Conservation (phyloP, 1,140 invertebrate genomes). For the Drosophila santomea region DNA sequence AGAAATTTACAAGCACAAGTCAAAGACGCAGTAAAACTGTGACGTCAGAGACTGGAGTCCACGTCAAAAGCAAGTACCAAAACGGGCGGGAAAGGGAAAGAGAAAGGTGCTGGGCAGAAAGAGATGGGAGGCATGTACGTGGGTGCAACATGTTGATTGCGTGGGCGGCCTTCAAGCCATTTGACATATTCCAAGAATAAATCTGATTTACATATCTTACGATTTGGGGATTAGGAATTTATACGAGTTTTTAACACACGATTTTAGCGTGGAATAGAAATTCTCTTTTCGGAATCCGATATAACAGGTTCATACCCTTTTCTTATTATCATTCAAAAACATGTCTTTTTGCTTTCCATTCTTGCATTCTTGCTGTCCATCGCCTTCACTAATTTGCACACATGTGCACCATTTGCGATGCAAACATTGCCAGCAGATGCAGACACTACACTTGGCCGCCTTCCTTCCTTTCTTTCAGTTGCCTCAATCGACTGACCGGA, state of each 20-base stretch:
- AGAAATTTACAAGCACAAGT: slow-evolving; percentile 51
- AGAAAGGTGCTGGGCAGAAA: not conserved
- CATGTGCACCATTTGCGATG: slow-evolving; percentile 55
- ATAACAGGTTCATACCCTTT: slow-evolving; percentile 8
- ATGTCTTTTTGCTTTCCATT: slow-evolving; percentile 22
- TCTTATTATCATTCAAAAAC: not conserved
- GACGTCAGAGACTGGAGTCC: slow-evolving; percentile 57
- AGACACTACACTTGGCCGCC: slow-evolving; percentile 62
- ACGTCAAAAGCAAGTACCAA: not conserved
- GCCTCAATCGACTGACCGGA: slow-evolving; percentile 16
- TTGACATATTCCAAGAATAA: slow-evolving; percentile 31
- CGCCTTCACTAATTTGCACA: slow-evolving; percentile 14
- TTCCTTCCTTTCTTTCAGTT: not conserved
- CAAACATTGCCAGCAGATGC: slow-evolving; percentile 38
- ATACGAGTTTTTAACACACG: not conserved
- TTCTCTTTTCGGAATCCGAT: not conserved
- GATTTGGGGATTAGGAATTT: slow-evolving; percentile 2
- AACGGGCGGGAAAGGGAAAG: not conserved
- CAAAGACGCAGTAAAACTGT: slow-evolving; percentile 68
- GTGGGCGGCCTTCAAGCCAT: slow-evolving; percentile 16
- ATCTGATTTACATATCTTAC: not conserved
- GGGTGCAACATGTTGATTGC: slow-evolving; percentile 44
- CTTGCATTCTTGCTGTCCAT: slow-evolving; percentile 8
- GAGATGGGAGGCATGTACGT: not conserved
- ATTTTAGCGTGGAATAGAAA: too few species aligned